Base-by-base conservation (phyloP, 2,888 invertebrate genomes). In the Bombyx huttoni region DNA sequence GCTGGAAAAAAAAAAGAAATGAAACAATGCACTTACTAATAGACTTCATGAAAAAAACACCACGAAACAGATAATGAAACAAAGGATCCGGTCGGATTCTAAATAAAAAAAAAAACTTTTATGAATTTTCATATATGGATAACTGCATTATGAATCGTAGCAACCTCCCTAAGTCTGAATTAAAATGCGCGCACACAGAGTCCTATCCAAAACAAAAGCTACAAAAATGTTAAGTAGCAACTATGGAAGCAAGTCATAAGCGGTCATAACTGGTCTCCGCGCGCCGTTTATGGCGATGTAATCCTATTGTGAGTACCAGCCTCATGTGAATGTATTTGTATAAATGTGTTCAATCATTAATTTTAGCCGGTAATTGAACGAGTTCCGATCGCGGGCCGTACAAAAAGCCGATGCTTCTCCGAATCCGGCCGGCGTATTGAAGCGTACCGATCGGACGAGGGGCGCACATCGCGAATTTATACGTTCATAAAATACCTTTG, bases 401-500 rank as follows among this genome's bases (percentile, higher is more conserved):
- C 77, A 85, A 86, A 86, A 86, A 86, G 64, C 63, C 67, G 66
- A 72, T 70, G 78, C 76, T 86, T 86, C 85, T 73, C 63, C 77
- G 84, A 85, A 86, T 65, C 64, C 58, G 58, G 58, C 54, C 64
- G 59, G 61, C 63, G 77, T 75, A 75, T 73, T 73, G 52, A 55
- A 72, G 68, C 75, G 70, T 75, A 76, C 75, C 78, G 78, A 84
- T 82, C 79, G 73, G 56, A 35, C 49, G 35, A 57, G 58, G 68
- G 61, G 56, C 72, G 59, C 70, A 67, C 81, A 73, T 75, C 68
- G 66, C 75, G 79, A 81, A 78, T 83, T 79, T 84, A 85, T 86
- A 81, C 85, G 84, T 84, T 86, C 83, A 78, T 84, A 81, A 86
- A 81, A 86, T 87, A 75, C 85, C 80, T 85, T 83, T 86, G 85